phyloP scores from a whole-genome alignment of 2,888 invertebrate genomes.

The Schrankia costaestrigalis region DNA sequence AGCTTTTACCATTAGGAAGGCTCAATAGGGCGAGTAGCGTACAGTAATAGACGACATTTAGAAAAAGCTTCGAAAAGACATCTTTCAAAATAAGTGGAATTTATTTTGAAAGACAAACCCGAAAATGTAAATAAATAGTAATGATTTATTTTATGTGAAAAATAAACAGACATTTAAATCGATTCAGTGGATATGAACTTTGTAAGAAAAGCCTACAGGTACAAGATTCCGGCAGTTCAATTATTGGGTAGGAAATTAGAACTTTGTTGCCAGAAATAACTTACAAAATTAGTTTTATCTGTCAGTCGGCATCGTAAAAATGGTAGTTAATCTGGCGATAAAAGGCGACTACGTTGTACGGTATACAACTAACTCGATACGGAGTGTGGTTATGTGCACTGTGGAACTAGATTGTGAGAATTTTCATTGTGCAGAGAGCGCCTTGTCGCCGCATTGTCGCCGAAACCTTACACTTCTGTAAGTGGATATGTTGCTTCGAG shows the following conservation, averaged over 20 bases:
- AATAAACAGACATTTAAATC: no score
- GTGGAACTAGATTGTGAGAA: slow-evolving; percentile 46
- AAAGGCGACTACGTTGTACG: slow-evolving; percentile 18
- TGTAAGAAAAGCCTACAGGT: no score
- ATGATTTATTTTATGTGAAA: no score
- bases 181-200: no score
- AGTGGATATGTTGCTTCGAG: slow-evolving; percentile 46
- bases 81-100: no score
- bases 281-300: slow-evolving; percentile 26
- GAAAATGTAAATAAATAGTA: no score
- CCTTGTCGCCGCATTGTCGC: slow-evolving; percentile 39
- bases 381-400: no score
- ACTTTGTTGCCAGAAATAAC: slow-evolving; percentile 19
- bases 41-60: no score
- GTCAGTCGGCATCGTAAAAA: slow-evolving; percentile 26
- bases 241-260: slow-evolving; percentile 21
- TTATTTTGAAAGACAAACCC: no score
- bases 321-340: slow-evolving; percentile 20
- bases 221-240: slow-evolving; percentile 4
- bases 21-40: slow-evolving; percentile 15
- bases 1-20: slow-evolving; percentile 15
- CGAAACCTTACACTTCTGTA: slow-evolving; percentile 65
- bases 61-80: no score
- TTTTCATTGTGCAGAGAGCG: slow-evolving; percentile 49
- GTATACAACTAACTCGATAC: no score